Percentiles rank a stretch among this genome's conserved stretches.
These are phyloP conservation scores for Albula goreensis DNA, from an alignment of 2,113 vertebrate genomes.

Conservation along the genomic window DNA sequence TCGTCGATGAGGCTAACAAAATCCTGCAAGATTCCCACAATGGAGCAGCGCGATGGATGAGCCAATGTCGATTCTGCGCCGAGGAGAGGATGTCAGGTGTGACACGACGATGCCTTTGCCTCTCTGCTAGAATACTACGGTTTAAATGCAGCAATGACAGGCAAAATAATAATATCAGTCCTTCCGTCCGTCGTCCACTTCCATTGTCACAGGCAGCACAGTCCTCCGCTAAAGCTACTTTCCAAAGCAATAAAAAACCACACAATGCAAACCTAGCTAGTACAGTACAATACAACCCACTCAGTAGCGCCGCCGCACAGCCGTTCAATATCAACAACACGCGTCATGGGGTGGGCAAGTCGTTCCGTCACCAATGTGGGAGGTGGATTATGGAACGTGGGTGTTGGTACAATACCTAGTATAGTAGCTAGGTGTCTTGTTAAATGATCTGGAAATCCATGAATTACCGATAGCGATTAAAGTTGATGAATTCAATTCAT, in stretches of 20 bases:
- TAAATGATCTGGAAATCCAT: not conserved
- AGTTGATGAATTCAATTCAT: too few relatives aligned
- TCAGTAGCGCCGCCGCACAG: constrained; percentile 41
- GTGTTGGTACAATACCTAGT: not conserved
- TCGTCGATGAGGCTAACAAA: not conserved
- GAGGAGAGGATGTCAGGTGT: constrained; percentile 48
- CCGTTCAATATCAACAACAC: constrained; percentile 31
- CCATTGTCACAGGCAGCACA: not conserved
- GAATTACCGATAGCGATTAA: too few relatives aligned
- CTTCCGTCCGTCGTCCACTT: not conserved
- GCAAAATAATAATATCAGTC: not conserved
- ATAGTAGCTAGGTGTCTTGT: constrained; percentile 1
- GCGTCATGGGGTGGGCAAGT: constrained; percentile 45
- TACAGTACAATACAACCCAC: not conserved
- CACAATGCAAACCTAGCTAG: constrained; percentile 25
- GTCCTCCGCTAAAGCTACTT: not conserved
- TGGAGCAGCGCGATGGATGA: constrained; percentile 31
- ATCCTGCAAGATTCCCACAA: constrained; percentile 5
- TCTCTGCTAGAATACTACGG: not conserved
- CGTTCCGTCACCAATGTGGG: constrained; percentile 48
- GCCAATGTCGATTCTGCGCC: constrained; percentile 56
- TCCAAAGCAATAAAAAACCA: constrained; percentile 36
- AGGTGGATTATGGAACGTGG: constrained; percentile 21
- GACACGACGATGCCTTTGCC: not conserved
- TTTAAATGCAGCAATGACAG: not conserved